Evolutionary conservation across 2,113 vertebrate species (phyloP).

Genomic region (Bucco capensis): DNA sequence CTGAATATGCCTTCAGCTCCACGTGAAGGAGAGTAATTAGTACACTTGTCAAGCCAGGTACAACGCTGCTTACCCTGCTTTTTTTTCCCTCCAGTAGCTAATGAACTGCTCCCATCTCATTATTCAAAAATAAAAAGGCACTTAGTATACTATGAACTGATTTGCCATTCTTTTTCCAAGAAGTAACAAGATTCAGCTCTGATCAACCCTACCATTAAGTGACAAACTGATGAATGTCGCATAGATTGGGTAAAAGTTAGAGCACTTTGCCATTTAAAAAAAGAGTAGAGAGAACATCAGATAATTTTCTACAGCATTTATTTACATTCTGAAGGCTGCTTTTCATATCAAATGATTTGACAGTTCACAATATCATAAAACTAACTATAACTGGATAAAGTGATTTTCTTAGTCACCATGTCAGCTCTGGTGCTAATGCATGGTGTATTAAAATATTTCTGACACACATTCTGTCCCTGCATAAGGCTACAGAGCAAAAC

Average conservation of each 20-base stretch:
- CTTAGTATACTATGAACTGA: slow-evolving; percentile 81
- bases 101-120: slow-evolving; percentile 87
- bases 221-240: slow-evolving; percentile 76
- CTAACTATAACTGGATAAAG: neutral
- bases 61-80: slow-evolving; percentile 88
- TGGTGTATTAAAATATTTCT: neutral
- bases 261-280: slow-evolving; percentile 35
- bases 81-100: slow-evolving; percentile 79
- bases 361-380: slow-evolving; percentile 4
- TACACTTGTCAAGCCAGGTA: slow-evolving; percentile 98
- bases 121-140: slow-evolving; percentile 88
- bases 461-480: neutral
- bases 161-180: slow-evolving; percentile 74
- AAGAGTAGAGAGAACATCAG: slow-evolving; percentile 28
- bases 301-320: slow-evolving; percentile 7
- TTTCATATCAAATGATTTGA: slow-evolving; percentile 11
- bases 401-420: slow-evolving; percentile 11
- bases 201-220: slow-evolving; percentile 77
- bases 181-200: slow-evolving; percentile 76
- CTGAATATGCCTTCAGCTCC: slow-evolving; percentile 88
- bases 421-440: neutral
- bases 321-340: neutral
- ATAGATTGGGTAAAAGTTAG: slow-evolving; percentile 65
- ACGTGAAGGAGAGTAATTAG: slow-evolving; percentile 96
- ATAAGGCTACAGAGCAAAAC: neutral